Evolutionary conservation across 2,888 invertebrate genomes (phyloP).

Genomic region (Serrognathus titanus): DNA sequence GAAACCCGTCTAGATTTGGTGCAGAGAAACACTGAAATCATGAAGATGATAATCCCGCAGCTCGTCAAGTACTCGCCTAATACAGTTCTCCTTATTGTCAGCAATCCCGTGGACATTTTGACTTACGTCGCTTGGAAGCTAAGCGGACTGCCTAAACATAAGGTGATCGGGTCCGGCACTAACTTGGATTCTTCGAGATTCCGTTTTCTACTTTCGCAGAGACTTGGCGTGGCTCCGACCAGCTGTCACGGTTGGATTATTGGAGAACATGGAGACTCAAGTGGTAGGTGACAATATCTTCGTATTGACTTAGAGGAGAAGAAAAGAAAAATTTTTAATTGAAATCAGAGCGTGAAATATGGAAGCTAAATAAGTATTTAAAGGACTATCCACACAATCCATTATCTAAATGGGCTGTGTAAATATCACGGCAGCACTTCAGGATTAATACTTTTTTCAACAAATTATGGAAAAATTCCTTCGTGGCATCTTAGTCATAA

Average conservation of each 20-base stretch:
- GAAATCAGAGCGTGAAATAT: no score
- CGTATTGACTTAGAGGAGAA: background rate
- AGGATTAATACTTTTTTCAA: no score
- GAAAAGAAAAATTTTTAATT: no score
- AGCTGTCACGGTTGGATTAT: constrained; percentile 92
- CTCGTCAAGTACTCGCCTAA: constrained; percentile 81
- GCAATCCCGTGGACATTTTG: constrained; percentile 90
- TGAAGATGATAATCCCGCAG: constrained; percentile 81
- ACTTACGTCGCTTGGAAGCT: constrained; percentile 95
- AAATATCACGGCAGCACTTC: no score
- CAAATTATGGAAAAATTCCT: no score
- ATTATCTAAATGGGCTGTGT: no score
- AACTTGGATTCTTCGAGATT: constrained; percentile 91
- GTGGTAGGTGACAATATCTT: constrained; percentile 34
- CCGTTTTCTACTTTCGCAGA: constrained; percentile 82
- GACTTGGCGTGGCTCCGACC: constrained; percentile 74
- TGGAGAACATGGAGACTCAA: constrained; percentile 85
- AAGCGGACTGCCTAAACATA: constrained; percentile 80
- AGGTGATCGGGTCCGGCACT: constrained; percentile 89
- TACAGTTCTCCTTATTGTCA: constrained; percentile 80
- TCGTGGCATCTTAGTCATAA: no score
- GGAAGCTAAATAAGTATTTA: no score
- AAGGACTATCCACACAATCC: no score
- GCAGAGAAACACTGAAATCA: constrained; percentile 85
- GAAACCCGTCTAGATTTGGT: constrained; percentile 84